Evolutionary conservation across 1,140 invertebrate species (phyloP).

Genomic region (Tetraneura akinire): DNA sequence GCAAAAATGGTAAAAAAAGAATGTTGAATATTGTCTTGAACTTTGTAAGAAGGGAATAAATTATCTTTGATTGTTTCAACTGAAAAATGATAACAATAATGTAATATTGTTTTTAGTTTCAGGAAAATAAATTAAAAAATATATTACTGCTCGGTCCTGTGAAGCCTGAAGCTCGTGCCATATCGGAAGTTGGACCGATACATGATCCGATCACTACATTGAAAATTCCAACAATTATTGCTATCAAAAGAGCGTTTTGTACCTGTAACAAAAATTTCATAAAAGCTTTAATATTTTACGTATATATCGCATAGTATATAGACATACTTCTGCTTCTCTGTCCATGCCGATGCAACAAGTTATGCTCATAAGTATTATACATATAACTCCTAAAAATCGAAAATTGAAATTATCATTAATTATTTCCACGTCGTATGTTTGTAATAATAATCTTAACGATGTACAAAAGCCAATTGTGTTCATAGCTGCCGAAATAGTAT

Average conservation of each 20-base stretch:
- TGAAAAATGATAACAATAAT: slow-evolving; percentile 57
- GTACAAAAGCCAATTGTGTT: slow-evolving; percentile 98
- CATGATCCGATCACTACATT: slow-evolving; percentile 6
- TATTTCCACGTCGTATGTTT: slow-evolving; percentile 65
- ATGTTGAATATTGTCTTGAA: slow-evolving; percentile 70
- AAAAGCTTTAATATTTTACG: neutral
- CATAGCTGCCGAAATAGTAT: slow-evolving; percentile 95
- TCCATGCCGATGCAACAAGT: slow-evolving; percentile 89
- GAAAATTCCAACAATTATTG: slow-evolving; percentile 32
- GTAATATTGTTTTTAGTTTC: too few species aligned
- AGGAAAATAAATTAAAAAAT: slow-evolving; percentile 56
- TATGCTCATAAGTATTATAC: slow-evolving; percentile 74
- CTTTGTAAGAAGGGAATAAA: slow-evolving; percentile 74
- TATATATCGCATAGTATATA: neutral
- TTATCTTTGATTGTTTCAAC: slow-evolving; percentile 73
- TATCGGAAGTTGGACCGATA: neutral
- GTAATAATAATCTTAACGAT: slow-evolving; percentile 75
- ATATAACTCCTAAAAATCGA: slow-evolving; percentile 71
- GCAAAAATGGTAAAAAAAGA: slow-evolving; percentile 91
- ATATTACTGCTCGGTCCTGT: slow-evolving; percentile 76
- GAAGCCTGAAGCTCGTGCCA: slow-evolving; percentile 71
- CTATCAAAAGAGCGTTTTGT: slow-evolving; percentile 24
- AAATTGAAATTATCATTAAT: slow-evolving; percentile 77
- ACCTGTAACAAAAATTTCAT: slow-evolving; percentile 11
- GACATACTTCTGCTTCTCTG: slow-evolving; percentile 78